Evolutionary conservation across 2,888 invertebrate genomes (phyloP), one percentile per base, ranked within the genome.

Genomic region (Cheilosia impressa): DNA sequence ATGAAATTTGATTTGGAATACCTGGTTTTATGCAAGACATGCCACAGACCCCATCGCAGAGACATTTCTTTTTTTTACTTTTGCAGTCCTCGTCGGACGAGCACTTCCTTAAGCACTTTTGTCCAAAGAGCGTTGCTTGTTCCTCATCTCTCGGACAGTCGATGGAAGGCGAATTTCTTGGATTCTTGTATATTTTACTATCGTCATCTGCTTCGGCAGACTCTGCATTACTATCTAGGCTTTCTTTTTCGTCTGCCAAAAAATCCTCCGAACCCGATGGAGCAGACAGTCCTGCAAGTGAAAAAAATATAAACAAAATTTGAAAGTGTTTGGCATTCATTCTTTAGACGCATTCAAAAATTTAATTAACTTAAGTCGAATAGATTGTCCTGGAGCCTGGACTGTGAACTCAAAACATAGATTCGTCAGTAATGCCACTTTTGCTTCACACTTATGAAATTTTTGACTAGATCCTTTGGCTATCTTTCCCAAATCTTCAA

Each of bases 21-120:
- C 98, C 97, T 92, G 98, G 98, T 92, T 99, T 98, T 88, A 99
- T 98, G 93, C 99, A 99, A 69, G 98, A 98, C 95, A 98, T 96
- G 76, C 99, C 99, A 90, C 99, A 99, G 1, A 96, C 95, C 60
- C 98, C 99, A 91, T 99, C 99, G 91, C 99, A 99, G 87, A 98
- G 94, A 91, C 99, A 99, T 91, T 98, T 96, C 93, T 98, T 98
- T 93, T 97, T 97, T 93, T 97, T 97, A 91, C 98, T 98, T 93
- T 98, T 98, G 92, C 99, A 99, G 92, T 99, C 98, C 90, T 97
- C 97, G 90, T 99, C 98, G 0, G 96, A 96, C 0, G 96, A 97
- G 91, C 99, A 99, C 91, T 98, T 98, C 87, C 98, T 95, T 83
- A 98, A 94, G 92, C 98, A 98, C 90, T 96, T 96, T 90, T 98